Evolutionary conservation across 35 echinoderm and acorn worm species (phyloP).

Genomic region (Lytechinus pictus): DNA sequence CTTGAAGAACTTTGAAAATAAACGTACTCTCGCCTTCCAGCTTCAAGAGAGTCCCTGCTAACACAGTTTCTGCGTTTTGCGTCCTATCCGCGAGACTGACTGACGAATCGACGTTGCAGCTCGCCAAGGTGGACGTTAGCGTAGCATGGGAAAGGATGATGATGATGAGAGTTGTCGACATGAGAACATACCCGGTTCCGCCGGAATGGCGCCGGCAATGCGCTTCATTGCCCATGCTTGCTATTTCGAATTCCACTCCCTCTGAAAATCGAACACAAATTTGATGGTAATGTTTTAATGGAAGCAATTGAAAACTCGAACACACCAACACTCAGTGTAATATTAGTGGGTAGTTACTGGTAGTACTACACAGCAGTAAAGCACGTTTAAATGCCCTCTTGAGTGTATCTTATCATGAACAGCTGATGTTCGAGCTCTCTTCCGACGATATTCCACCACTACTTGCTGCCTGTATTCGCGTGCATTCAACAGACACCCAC

Average conservation of each 20-base stretch:
- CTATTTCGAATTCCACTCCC: neutral
- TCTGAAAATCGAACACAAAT: neutral
- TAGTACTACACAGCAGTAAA: neutral
- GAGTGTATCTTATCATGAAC: neutral
- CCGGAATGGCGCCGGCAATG: neutral
- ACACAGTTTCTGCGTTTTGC: neutral
- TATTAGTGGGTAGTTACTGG: neutral
- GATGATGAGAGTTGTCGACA: neutral
- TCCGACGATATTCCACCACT: neutral
- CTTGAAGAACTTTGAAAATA: neutral
- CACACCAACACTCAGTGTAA: neutral
- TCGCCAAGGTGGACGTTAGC: constrained; percentile 12
- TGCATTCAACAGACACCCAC: neutral
- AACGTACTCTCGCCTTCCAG: neutral
- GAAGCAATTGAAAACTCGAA: neutral
- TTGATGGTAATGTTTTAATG: neutral
- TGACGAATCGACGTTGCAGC: neutral
- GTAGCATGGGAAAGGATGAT: neutral
- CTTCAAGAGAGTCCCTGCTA: neutral
- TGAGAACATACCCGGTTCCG: neutral
- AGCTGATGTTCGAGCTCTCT: too few relatives aligned
- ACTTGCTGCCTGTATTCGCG: neutral
- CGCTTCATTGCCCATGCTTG: neutral
- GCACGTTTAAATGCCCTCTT: neutral
- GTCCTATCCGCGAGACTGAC: neutral